A percentile compares a stretch with the other conserved stretches of the same genome.
phyloP scores from a whole-genome alignment of 2,888 invertebrate species.

The Thymelicus sylvestris region DNA sequence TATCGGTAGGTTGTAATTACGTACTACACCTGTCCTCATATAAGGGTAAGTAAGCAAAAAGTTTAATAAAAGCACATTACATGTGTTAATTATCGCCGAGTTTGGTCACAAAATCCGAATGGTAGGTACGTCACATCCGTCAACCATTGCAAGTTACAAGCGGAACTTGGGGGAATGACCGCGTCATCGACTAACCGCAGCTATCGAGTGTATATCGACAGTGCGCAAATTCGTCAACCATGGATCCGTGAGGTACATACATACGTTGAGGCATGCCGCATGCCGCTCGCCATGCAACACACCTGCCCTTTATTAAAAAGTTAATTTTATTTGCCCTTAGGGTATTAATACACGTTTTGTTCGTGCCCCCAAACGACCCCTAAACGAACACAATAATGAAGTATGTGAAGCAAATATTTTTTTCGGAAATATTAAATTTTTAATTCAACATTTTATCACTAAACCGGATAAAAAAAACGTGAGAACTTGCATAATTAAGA shows the following conservation, averaged over 20 bases:
- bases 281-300: not conserved
- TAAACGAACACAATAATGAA: no score
- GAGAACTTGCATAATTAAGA: no score
- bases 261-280: not conserved
- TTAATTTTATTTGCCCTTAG: not conserved
- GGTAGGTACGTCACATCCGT: constrained; percentile 47
- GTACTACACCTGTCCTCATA: no score
- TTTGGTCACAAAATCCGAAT: constrained; percentile 42
- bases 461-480: no score
- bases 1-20: no score
- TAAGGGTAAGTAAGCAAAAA: not conserved
- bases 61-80: not conserved
- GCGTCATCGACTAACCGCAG: constrained; percentile 40
- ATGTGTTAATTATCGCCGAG: not conserved
- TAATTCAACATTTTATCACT: no score
- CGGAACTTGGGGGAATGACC: constrained; percentile 49
- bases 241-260: constrained; percentile 16
- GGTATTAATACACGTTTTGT: not conserved
- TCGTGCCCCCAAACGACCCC: no score
- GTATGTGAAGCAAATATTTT: no score
- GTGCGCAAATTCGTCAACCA: constrained; percentile 31
- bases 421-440: no score
- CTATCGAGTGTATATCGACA: constrained; percentile 27
- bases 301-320: constrained; percentile 22
- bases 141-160: constrained; percentile 42